A percentile compares a stretch with the other conserved stretches of the same genome.
Conservation (phyloP, 2,797 vertebrate genomes). For the Chiroxiphia lanceolata region DNA sequence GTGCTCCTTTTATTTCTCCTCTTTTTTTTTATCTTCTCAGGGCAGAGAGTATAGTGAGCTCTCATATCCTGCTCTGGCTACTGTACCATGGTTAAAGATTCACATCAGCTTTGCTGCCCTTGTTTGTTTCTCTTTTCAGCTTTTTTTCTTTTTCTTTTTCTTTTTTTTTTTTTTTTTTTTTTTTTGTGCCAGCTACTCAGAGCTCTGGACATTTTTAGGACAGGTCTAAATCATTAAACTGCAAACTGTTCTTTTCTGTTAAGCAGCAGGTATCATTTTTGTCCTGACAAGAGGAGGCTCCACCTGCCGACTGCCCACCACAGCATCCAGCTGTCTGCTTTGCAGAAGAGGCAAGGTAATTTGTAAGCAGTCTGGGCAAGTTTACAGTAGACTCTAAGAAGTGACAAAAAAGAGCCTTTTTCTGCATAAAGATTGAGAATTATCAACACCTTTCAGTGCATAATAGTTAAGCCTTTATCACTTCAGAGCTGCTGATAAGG, state of each 20-base stretch:
- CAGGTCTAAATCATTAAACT: constrained; percentile 71
- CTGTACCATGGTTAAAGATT: background rate
- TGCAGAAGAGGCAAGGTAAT: constrained; percentile 75
- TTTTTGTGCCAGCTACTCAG: background rate
- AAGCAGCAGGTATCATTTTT: constrained; percentile 77
- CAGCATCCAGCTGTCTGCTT: constrained; percentile 77
- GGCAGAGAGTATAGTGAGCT: background rate
- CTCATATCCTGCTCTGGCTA: background rate
- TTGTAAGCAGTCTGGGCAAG: constrained; percentile 79
- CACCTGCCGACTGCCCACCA: constrained; percentile 74
- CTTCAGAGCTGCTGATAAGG: constrained; percentile 85
- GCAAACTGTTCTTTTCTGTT: constrained; percentile 71
- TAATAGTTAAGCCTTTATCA: constrained; percentile 85
- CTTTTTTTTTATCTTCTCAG: background rate
- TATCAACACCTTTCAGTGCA: constrained; percentile 83
- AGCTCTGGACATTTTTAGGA: constrained; percentile 52
- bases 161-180: background rate
- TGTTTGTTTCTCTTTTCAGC: constrained; percentile 13
- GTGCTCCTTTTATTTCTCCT: rapidly evolving
- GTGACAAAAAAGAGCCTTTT: constrained; percentile 78
- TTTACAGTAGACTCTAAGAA: constrained; percentile 77
- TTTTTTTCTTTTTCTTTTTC: background rate
- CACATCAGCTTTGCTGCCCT: background rate
- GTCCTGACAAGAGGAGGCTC: constrained; percentile 76
- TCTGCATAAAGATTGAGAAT: constrained; percentile 83